Evolutionary conservation across 1,140 invertebrate species (phyloP).

Genomic region (Epicauta chinensis): DNA sequence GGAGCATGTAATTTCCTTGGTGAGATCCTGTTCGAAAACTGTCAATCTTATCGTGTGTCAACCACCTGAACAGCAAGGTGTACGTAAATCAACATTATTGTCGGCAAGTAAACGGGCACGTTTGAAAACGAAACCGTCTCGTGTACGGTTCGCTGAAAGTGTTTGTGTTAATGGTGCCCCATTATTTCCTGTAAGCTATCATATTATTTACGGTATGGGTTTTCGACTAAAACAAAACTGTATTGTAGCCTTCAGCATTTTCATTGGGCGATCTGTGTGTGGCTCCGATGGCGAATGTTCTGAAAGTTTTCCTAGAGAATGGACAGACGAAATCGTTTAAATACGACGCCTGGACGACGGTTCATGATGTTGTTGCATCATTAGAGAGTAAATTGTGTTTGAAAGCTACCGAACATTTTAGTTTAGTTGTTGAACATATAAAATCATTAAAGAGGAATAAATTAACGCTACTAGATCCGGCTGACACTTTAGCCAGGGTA

Average conservation of each 20-base stretch:
- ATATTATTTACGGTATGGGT: not conserved
- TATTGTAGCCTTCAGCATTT: constrained; percentile 65
- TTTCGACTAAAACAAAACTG: not conserved
- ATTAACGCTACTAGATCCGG: constrained; percentile 74
- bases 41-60: constrained; percentile 78
- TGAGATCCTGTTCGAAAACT: constrained; percentile 69
- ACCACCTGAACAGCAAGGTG: constrained; percentile 60
- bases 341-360: constrained; percentile 84
- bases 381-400: constrained; percentile 81
- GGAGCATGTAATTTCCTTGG: constrained; percentile 84
- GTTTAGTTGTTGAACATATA: constrained; percentile 83
- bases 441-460: constrained; percentile 79
- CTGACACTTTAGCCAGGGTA: constrained; percentile 79
- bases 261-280: constrained; percentile 71
- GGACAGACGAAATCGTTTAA: constrained; percentile 96
- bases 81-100: constrained; percentile 72
- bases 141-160: constrained; percentile 82
- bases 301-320: constrained; percentile 91
- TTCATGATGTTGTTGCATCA: constrained; percentile 79
- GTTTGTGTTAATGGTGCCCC: constrained; percentile 80
- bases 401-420: constrained; percentile 74
- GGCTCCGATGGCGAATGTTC: constrained; percentile 85
- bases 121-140: constrained; percentile 71
- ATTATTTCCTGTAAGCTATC: constrained; percentile 59
- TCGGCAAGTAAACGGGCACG: constrained; percentile 81